Conservation (phyloP, 2,113 vertebrate species). For the Brachypodius melanocephalos region DNA sequence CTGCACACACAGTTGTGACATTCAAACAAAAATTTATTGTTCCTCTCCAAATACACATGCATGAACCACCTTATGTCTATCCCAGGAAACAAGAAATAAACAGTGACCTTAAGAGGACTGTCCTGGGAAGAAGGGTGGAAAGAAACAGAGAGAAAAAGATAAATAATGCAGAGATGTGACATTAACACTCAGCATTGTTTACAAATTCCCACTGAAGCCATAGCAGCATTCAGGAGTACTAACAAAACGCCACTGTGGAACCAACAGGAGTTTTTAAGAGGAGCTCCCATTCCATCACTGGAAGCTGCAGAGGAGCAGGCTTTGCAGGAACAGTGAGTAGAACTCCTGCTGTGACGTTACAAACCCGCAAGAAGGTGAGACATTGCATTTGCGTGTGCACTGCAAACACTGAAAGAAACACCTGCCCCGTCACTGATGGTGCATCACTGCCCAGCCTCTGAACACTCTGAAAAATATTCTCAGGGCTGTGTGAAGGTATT, state of each 20-base stretch:
- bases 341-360: not conserved
- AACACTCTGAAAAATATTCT: not conserved
- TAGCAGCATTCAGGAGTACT: not conserved
- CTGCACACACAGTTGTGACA: accelerated
- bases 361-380: not conserved
- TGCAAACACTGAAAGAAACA: not conserved
- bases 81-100: not conserved
- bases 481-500: not conserved
- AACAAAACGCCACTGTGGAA: not conserved
- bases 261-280: not conserved
- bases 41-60: not conserved
- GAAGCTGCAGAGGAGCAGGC: not conserved
- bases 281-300: not conserved
- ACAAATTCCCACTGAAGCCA: not conserved
- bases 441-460: not conserved
- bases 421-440: not conserved
- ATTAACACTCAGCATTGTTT: not conserved
- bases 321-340: not conserved
- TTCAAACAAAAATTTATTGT: not conserved
- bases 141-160: not conserved
- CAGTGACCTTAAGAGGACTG: not conserved
- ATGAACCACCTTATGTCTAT: accelerated
- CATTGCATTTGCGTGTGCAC: accelerated
- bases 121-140: not conserved
- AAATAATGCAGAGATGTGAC: not conserved